phyloP scores from a whole-genome alignment of 2,888 invertebrate species.

The Calliphora vomitoria region DNA sequence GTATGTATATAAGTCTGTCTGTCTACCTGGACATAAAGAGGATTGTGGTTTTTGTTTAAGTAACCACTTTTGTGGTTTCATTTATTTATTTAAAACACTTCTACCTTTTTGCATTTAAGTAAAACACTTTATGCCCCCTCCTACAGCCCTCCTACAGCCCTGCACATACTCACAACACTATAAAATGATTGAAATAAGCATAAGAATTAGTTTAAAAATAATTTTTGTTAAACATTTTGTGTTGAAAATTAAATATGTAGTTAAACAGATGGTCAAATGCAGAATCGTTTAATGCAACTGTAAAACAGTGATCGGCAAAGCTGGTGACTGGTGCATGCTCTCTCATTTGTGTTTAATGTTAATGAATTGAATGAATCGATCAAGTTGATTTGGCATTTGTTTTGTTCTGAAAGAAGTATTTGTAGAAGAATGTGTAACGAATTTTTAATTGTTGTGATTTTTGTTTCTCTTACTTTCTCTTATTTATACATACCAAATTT shows the following conservation, averaged over 20 bases:
- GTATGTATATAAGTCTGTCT: background rate
- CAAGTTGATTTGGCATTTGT: no score
- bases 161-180: background rate
- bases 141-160: no score
- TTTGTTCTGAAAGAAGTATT: no score
- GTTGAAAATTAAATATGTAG: background rate
- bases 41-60: conserved; percentile 66
- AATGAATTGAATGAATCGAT: no score
- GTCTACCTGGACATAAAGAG: conserved; percentile 39
- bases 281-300: no score
- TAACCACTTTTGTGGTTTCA: conserved; percentile 70
- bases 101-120: conserved; percentile 37
- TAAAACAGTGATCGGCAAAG: no score
- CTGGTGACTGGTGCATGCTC: no score
- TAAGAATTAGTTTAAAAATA: conserved; percentile 11
- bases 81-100: conserved; percentile 68
- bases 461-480: no score
- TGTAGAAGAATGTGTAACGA: no score
- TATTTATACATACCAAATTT: no score
- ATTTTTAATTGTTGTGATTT: no score
- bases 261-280: background rate
- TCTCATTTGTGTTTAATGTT: no score
- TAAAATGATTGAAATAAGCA: background rate
- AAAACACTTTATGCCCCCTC: conserved; percentile 28
- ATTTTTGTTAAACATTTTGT: background rate